Percentiles rank a stretch among this genome's conserved stretches.
Conservation (phyloP, 2,888 invertebrate species). For the Brenthis ino region DNA sequence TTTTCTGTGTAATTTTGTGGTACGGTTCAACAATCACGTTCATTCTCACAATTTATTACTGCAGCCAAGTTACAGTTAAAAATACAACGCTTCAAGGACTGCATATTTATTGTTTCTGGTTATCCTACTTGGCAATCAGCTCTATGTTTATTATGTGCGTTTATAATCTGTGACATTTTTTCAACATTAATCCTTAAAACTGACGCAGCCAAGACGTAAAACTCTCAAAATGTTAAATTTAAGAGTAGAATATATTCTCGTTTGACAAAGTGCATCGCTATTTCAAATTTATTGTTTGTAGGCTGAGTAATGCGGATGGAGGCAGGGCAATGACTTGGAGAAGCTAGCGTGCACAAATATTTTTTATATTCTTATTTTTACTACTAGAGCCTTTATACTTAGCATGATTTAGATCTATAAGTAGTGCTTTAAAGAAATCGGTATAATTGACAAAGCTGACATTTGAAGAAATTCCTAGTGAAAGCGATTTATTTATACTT, state of each 20-base stretch:
- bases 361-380: not conserved
- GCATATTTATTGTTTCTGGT: constrained; percentile 29
- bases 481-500: too few relatives aligned
- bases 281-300: constrained; percentile 17
- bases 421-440: too few relatives aligned
- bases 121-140: constrained; percentile 34
- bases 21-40: constrained; percentile 26
- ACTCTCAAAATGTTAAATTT: constrained; percentile 38
- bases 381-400: not conserved
- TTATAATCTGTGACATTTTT: constrained; percentile 34
- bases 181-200: constrained; percentile 29
- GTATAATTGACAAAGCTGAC: too few relatives aligned
- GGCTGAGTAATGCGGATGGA: constrained; percentile 19
- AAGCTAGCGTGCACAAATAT: not conserved
- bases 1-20: constrained; percentile 23
- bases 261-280: constrained; percentile 21
- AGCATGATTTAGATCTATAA: too few relatives aligned
- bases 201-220: constrained; percentile 38
- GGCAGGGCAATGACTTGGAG: not conserved
- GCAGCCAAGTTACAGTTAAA: constrained; percentile 31
- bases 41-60: constrained; percentile 25
- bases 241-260: constrained; percentile 20
- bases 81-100: constrained; percentile 27
- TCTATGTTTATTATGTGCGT: constrained; percentile 32
- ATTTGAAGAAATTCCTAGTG: too few relatives aligned